Evolutionary conservation across 2,888 invertebrate genomes (phyloP).

Genomic region (Sympetrum striolatum): DNA sequence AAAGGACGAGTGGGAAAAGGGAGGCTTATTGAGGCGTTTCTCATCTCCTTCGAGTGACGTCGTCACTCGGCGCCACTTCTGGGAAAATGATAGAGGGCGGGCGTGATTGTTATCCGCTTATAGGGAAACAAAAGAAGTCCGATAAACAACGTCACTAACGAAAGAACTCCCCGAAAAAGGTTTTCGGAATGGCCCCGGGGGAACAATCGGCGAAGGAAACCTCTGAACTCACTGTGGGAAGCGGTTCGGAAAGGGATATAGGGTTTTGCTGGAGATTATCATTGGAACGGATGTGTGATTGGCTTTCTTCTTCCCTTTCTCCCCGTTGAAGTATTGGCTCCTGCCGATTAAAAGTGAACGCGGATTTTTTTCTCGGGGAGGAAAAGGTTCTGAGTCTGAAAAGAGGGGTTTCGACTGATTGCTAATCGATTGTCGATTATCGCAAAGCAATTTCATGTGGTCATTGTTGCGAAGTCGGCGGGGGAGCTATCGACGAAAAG

Average conservation of each 20-base stretch:
- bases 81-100: no score
- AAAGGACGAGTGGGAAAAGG: neutral
- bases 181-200: neutral
- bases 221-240: neutral
- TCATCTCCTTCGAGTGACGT: no score
- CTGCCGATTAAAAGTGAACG: neutral
- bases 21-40: no score
- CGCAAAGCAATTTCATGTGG: neutral
- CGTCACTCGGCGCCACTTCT: no score
- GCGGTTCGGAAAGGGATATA: neutral
- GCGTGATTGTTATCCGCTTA: no score
- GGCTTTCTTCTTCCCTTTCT: neutral
- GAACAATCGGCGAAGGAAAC: neutral
- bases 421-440: neutral
- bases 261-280: neutral
- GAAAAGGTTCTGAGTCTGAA: neutral
- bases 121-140: neutral
- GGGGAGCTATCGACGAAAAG: neutral
- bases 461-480: neutral
- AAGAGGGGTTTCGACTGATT: neutral
- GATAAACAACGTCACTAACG: neutral
- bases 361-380: neutral
- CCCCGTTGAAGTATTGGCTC: neutral
- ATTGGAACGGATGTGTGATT: neutral
- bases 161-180: neutral